Evolutionary conservation across 1,140 invertebrate genomes (phyloP).

Genomic region (Dendroctonus valens): DNA sequence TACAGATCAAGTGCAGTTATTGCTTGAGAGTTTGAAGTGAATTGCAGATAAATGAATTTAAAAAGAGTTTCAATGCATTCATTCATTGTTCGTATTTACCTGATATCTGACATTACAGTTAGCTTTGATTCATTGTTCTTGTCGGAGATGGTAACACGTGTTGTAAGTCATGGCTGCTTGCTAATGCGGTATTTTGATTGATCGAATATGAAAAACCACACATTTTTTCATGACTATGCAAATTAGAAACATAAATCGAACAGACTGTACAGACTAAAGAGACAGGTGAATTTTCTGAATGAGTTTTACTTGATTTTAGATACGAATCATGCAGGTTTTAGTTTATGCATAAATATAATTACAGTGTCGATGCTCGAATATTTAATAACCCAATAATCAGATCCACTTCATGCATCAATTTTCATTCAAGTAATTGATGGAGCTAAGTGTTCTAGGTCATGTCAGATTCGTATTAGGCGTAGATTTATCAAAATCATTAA

Average conservation of each 20-base stretch:
- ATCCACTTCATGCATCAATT: background rate
- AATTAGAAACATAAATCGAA: no score
- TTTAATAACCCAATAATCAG: slow-evolving; percentile 1
- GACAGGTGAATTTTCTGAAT: no score
- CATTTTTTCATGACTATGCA: background rate
- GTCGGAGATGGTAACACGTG: slow-evolving; percentile 3
- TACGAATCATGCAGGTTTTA: no score
- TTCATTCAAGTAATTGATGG: background rate
- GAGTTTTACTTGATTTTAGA: no score
- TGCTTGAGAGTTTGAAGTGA: no score
- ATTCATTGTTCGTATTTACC: background rate
- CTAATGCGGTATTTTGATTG: slow-evolving; percentile 3
- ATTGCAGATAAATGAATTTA: no score
- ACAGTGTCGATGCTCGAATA: background rate
- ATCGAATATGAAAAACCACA: background rate
- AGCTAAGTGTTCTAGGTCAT: background rate
- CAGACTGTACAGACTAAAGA: no score
- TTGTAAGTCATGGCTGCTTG: slow-evolving; percentile 3
- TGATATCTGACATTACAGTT: slow-evolving; percentile 2
- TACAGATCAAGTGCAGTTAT: no score
- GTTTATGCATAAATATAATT: no score
- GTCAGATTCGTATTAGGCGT: no score
- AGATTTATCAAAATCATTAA: no score
- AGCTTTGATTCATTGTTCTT: slow-evolving; percentile 7
- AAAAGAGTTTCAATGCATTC: no score